Percentiles rank a stretch among this genome's conserved stretches.
Evolutionary conservation across 2,888 invertebrate species (phyloP).

Genomic region (Aleiodes leptofemur): DNA sequence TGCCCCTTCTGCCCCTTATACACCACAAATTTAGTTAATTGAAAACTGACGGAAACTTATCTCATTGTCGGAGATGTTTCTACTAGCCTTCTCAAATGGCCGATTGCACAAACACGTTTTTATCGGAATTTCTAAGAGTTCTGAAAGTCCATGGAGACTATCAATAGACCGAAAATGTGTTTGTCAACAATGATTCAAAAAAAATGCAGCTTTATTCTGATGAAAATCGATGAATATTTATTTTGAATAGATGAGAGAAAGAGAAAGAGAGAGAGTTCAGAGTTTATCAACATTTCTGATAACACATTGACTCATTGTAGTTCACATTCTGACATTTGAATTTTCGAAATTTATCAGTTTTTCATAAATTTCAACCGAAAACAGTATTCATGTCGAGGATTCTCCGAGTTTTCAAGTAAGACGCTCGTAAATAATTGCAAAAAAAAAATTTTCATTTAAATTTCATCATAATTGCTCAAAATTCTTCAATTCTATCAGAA

Average conservation of each 20-base stretch:
- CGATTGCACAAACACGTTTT: not conserved
- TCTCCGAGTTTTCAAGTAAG: slow-evolving; percentile 41
- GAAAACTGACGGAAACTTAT: slow-evolving; percentile 48
- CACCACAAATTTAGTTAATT: slow-evolving; percentile 59
- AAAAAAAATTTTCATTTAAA: too few relatives aligned
- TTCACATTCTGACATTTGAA: slow-evolving; percentile 11
- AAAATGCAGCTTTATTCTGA: not conserved
- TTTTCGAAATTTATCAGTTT: slow-evolving; percentile 17
- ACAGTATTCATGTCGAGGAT: slow-evolving; percentile 28
- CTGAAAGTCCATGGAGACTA: too few relatives aligned
- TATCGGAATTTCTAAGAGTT: not conserved
- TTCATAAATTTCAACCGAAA: not conserved
- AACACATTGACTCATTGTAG: slow-evolving; percentile 19
- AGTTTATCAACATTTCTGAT: slow-evolving; percentile 22
- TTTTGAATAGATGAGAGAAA: not conserved
- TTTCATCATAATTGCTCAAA: too few relatives aligned
- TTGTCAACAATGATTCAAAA: too few relatives aligned
- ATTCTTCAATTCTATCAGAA: too few relatives aligned
- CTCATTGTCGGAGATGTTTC: slow-evolving; percentile 30
- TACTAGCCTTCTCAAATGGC: not conserved
- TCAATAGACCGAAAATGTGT: too few relatives aligned
- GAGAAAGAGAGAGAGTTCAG: not conserved
- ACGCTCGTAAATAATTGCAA: not conserved
- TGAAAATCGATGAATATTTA: not conserved
- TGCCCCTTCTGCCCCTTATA: slow-evolving; percentile 32